These are phyloP conservation scores for Apis mellifera DNA, from an alignment of 1,140 invertebrate genomes.

Conservation along the genomic window Amel_HAv3.1 CM009941.2:9556501-9557000, in stretches of 20 bases:
- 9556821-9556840: not conserved
- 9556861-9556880: not conserved
- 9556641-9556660: not conserved
- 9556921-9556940: too few species aligned
- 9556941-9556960: too few species aligned
- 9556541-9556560: too few species aligned
- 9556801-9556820: not conserved
- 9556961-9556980: too few species aligned
- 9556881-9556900: too few species aligned
- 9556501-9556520: too few species aligned
- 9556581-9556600: too few species aligned
- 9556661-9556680: not conserved
- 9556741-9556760: not conserved
- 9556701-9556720: not conserved
- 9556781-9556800: not conserved
- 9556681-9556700: not conserved
- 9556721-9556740: constrained; percentile 8
- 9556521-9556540: too few species aligned
- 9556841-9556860: not conserved
- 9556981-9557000: too few species aligned
- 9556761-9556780: not conserved
- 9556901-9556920: too few species aligned
- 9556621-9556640: not conserved
- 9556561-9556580: too few species aligned
- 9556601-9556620: not conserved